Evolutionary conservation across 2,113 vertebrate species (phyloP), one percentile per base, ranked within the genome.

Genomic region (Thomomys bottae): DNA sequence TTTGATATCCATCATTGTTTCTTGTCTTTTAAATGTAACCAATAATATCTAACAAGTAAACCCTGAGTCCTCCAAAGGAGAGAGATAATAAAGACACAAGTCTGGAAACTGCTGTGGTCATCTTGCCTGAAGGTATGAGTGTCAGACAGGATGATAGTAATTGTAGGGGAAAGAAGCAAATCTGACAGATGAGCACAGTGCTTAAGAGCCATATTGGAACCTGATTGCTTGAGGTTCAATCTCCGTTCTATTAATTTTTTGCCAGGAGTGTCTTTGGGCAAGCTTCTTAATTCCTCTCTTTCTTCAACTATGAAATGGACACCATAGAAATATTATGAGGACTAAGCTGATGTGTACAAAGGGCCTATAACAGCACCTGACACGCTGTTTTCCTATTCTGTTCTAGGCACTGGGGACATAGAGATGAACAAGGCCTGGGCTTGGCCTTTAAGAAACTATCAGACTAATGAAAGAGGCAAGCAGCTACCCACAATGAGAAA

Each of bases 261-360:
- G 34, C 28, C 28, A 61, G 59, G 57, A 23, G 28, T 18, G 0
- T 67, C n/a, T 64, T 77, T 71, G 10, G 38, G 54, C 14, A 78
- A 75, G 32, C 24, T 79, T 40, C 36, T 86, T 77, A 63, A 79
- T 71, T 30, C 86, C 63, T 87, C 26, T 8, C 36, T 78, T 42
- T 85, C 75, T 70, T 91, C 45, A 67, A 3, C 72, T 87, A 64
- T 77, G 70, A 94, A 83, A 70, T 66, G 76, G 71, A 71, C 1
- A 64, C 73, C 10, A 34, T 77, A 71, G 24, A 63, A 82, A 67
- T 42, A 28, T 76, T 15, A 36, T 8, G 5, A 91, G 76, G 18
- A 57, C 71, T 77, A 54, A 78, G 17, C 24, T 36, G 21, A 32
- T 75, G 32, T 89, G 66, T 78, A 34, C 84, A 79, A 85, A 40